A percentile compares a stretch with the other conserved stretches of the same genome.
These are phyloP conservation scores for Cercopithecus mona DNA, from an alignment of 2,113 vertebrate genomes.

Conservation along the genomic window DNA sequence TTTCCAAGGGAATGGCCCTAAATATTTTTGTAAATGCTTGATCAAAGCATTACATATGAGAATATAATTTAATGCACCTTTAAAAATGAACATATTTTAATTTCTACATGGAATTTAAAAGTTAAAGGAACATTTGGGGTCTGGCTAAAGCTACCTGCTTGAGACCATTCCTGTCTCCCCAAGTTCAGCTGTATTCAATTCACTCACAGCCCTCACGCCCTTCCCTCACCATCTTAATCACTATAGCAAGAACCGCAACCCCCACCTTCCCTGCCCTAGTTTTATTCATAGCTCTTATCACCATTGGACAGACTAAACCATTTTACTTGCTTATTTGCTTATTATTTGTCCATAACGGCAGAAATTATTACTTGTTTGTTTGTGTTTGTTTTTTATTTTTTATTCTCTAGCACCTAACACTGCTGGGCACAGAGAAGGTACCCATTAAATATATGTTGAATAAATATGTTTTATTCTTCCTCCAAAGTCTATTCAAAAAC, in stretches of 20 bases:
- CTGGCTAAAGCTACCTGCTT: background rate
- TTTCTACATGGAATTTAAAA: background rate
- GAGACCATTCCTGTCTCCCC: background rate
- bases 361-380: background rate
- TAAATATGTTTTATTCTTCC: background rate
- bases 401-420: background rate
- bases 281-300: background rate
- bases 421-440: background rate
- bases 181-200: background rate
- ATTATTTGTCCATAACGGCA: background rate
- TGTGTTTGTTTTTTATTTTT: background rate
- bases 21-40: background rate
- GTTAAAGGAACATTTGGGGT: background rate
- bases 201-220: accelerated
- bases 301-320: background rate
- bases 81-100: background rate
- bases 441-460: background rate
- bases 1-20: background rate
- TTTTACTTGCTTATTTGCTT: background rate
- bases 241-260: background rate
- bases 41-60: background rate
- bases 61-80: background rate
- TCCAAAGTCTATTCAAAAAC: background rate
- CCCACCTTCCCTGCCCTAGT: background rate
- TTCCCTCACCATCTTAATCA: background rate